Base-by-base conservation (phyloP, 2,888 invertebrate species). In the Proisotoma minuta region DNA sequence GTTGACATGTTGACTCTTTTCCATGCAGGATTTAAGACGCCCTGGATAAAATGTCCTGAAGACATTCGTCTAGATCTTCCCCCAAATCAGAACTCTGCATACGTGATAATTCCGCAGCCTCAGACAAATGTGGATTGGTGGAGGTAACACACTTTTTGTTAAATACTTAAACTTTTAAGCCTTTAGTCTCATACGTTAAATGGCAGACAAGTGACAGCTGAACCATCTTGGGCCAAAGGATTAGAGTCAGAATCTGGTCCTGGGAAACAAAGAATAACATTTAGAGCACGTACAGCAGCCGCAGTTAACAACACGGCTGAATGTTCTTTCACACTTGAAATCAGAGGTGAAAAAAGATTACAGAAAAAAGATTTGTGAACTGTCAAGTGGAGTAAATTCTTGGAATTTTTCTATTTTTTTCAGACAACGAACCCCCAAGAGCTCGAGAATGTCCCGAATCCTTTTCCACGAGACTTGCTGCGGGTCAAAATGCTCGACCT, bases 121-220 rank as follows among this genome's bases (percentile, higher is more conserved):
- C 78, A 78, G 62, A 81, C 82, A 43, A 82, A 82, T 75, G 79
- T 82, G 48, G 80, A 81, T 75, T 82, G 80, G 80, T 75, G 72
- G 72, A 74, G 75, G 75, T 75, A 60, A 66, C 43, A 29, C 12
- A 22, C 39, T 18, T 24, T n/a, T 23, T 34, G 12, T 62, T 47
- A 12, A 18, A 12, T 27, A 4, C 4, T 49, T 2, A 3, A 15
- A 56, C 12, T 57, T 28, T 20, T 59, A 18, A 22, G 51, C 23
- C 3, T 10, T 15, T 56, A 18, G 2, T 28, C 20, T 22, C 3
- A 56, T 24, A 2, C 12, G 10, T 26, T 20, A 52, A 52, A 27
- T 52, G 26, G 24, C 52, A 79, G 82, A 61, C 79, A 81, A 74
- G 79, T 82, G 59, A 77, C 78, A 59, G 77, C 81, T 26, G 77